These are phyloP conservation scores for Lutraria rhynchaena DNA, from an alignment of 1,140 invertebrate genomes.

Conservation along the genomic window DNA sequence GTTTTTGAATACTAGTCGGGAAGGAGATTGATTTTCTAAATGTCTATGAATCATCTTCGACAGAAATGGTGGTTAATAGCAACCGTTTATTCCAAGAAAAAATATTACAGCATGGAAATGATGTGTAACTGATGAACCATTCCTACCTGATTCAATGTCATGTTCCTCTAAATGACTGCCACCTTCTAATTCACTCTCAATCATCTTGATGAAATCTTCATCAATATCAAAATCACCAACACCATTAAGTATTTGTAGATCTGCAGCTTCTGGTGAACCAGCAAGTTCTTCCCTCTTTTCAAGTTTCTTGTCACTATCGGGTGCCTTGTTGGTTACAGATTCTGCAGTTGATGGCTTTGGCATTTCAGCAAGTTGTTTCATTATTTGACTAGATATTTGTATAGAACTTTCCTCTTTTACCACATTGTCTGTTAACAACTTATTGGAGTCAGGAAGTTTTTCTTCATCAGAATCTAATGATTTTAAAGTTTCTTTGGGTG, in stretches of 20 bases:
- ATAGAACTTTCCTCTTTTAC: constrained; percentile 50
- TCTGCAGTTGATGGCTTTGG: constrained; percentile 24
- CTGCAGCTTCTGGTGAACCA: constrained; percentile 12
- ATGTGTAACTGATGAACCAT: too few species aligned
- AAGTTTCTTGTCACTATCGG: background rate
- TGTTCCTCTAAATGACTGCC: constrained; percentile 4
- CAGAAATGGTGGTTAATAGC: too few species aligned
- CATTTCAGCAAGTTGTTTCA: constrained; percentile 44
- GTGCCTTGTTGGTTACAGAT: background rate
- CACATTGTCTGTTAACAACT: constrained; percentile 13
- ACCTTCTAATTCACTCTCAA: constrained; percentile 43
- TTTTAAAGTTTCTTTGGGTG: constrained; percentile 66
- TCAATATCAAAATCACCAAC: constrained; percentile 46
- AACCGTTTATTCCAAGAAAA: too few species aligned
- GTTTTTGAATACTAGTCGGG: too few species aligned
- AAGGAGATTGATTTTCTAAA: too few species aligned
- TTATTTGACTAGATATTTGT: constrained; percentile 46
- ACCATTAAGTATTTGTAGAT: constrained; percentile 36
- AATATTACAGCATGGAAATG: too few species aligned
- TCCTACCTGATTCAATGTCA: constrained; percentile 39
- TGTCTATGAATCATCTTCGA: too few species aligned
- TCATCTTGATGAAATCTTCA: constrained; percentile 54
- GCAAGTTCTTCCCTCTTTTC: background rate
- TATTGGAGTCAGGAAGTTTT: background rate
- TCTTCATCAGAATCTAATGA: constrained; percentile 71